A percentile compares a stretch with the other conserved stretches of the same genome.
Evolutionary conservation across 2,797 vertebrate species (phyloP).

Genomic region (Paguma larvata): DNA sequence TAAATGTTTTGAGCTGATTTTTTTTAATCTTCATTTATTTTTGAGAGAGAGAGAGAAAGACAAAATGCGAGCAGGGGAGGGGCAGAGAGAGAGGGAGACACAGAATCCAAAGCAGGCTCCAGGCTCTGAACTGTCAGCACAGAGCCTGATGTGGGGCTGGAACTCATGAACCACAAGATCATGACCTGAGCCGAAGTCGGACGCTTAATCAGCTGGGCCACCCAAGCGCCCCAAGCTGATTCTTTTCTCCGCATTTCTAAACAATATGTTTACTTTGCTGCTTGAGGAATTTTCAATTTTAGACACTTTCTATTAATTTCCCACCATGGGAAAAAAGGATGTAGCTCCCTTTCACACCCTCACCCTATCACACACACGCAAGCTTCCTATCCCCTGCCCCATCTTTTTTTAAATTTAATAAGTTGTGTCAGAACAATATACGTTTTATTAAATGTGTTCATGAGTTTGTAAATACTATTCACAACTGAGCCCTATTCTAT

Average conservation of each 20-base stretch:
- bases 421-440: neutral
- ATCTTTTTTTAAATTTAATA: neutral
- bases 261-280: neutral
- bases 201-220: too few species aligned
- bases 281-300: slow-evolving; percentile 8
- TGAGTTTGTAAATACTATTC: neutral
- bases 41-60: too few species aligned
- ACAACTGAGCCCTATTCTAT: neutral
- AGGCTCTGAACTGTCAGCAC: too few species aligned
- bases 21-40: neutral
- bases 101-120: too few species aligned
- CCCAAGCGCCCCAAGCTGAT: neutral
- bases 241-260: slow-evolving; percentile 9
- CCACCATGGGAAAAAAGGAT: neutral
- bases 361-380: neutral
- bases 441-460: neutral
- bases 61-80: too few species aligned
- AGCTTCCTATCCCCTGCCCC: neutral
- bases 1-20: neutral
- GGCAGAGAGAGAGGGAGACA: too few species aligned
- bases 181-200: too few species aligned
- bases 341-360: neutral
- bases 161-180: too few species aligned
- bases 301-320: neutral
- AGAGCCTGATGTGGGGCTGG: too few species aligned